Evolutionary conservation across 2,888 invertebrate species (phyloP).

Genomic region (Galerucella calmariensis): DNA sequence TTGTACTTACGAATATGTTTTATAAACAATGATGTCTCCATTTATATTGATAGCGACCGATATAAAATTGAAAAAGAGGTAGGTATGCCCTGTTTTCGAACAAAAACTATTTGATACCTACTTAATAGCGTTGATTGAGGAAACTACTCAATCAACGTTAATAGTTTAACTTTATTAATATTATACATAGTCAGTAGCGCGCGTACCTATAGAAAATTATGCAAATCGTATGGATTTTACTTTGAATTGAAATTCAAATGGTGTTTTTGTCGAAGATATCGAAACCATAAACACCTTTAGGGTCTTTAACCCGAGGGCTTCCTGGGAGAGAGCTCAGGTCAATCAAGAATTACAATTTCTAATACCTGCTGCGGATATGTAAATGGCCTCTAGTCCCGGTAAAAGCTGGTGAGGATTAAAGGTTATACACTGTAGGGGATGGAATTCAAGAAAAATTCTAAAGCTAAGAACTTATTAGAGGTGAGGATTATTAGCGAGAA

Average conservation of each 20-base stretch:
- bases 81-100: no score
- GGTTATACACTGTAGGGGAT: not conserved
- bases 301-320: conserved; percentile 25
- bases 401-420: conserved; percentile 6
- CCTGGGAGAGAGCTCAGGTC: conserved; percentile 18
- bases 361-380: conserved; percentile 21
- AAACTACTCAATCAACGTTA: no score
- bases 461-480: not conserved
- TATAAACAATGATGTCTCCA: no score
- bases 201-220: not conserved
- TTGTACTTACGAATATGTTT: no score
- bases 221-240: conserved; percentile 13
- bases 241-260: conserved; percentile 32
- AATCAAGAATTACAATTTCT: conserved; percentile 28
- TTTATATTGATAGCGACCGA: no score
- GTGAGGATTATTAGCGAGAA: not conserved
- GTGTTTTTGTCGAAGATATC: conserved; percentile 28
- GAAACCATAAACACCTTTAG: conserved; percentile 30
- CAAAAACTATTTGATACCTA: no score
- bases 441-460: not conserved
- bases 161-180: no score
- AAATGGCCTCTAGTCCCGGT: not conserved
- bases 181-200: no score
- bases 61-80: no score
- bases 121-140: no score